Base-by-base conservation (phyloP, 1,140 invertebrate species). In the Drosophila oshimai region DNA sequence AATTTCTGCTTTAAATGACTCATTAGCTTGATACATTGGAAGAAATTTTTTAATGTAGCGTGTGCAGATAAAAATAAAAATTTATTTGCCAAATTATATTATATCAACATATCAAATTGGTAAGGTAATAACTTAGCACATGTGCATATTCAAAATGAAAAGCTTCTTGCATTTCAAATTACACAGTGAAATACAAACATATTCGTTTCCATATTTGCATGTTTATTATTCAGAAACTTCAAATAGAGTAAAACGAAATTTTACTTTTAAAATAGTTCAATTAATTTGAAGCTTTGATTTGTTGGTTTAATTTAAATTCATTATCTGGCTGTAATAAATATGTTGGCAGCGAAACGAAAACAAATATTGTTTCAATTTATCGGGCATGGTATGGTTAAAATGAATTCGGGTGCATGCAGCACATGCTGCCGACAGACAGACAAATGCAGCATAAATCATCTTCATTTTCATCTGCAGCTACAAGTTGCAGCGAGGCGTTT, bases 301-400 rank as follows among this genome's bases (percentile, higher is more conserved):
- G 22, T 49, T 49, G 10, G 13, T 2, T 24, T 6, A 7, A 61
- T 15, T 39, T 33, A 1, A 29, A 62, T 39, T 65, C 53, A 57
- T 57, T 37, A 55, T 60, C 47, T 53, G 51, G 36, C 39, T 72
- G 67, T 73, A 81, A 81, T 81, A 81, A 81, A 83, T 84, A 64
- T 78, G 79, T 81, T 78, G 79, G 50, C 79, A 39, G 74, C 79
- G 74, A 67, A 54, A 69, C 55, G 31, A 54, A 81, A 83, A 83
- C 78, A 68, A 77, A 68, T 73, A 71, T 71, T 77, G 75, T 78
- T 70, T 78, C 61, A 84, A 84, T 83, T 83, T 83, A 60, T 76
- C 64, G 53, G 54, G 26, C 46, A 37, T 39, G 49, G 76, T 74
- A 37, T 39, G 49, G 76, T 74, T 74, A 74, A 74, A 78, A 67